These are phyloP conservation scores for Pteromalus puparum DNA, from an alignment of 1,140 invertebrate genomes.

Conservation along the genomic window DNA sequence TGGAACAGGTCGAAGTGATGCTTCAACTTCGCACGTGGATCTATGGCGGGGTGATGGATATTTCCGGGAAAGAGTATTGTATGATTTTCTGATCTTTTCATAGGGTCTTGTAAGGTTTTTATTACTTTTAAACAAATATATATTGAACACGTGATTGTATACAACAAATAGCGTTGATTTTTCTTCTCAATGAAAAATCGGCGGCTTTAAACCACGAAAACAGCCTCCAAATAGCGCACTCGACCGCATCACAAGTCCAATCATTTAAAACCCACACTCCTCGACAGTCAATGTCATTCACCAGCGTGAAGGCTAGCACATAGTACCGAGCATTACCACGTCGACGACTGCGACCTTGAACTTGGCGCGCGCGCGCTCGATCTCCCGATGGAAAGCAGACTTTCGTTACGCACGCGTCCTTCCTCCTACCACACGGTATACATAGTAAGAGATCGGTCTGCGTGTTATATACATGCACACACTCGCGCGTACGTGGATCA, in stretches of 20 bases:
- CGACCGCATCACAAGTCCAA: neutral
- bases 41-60: too few relatives aligned
- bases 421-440: neutral
- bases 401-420: slow-evolving; percentile 26
- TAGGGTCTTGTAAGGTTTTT: too few relatives aligned
- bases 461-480: neutral
- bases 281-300: neutral
- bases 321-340: neutral
- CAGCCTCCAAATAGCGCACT: too few relatives aligned
- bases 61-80: too few relatives aligned
- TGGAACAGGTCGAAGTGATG: neutral
- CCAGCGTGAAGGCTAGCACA: neutral
- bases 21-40: too few relatives aligned
- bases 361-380: neutral
- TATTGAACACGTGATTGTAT: too few relatives aligned
- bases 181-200: too few relatives aligned
- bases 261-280: neutral
- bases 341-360: slow-evolving; percentile 10
- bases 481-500: neutral
- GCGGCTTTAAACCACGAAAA: too few relatives aligned
- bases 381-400: slow-evolving; percentile 24
- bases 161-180: too few relatives aligned
- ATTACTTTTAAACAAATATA: too few relatives aligned
- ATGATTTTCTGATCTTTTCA: too few relatives aligned
- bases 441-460: neutral